Evolutionary conservation across 1,140 invertebrate species (phyloP), one percentile per base, ranked within the genome.

Genomic region (Heliconius eleuchia): DNA sequence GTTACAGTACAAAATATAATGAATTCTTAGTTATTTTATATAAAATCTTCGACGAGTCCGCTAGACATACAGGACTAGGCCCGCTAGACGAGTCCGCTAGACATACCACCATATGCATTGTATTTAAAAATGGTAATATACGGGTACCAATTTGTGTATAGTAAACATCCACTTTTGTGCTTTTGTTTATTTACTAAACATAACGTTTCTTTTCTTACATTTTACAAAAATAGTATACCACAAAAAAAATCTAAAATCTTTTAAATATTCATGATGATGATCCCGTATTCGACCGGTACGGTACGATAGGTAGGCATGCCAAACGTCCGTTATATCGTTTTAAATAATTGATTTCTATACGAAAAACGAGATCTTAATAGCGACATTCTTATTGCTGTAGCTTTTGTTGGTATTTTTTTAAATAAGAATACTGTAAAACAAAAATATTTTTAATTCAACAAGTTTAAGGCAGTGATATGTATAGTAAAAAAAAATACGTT

Each of bases 251-350:
- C 78, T 42, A 80, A 78, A 46, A 77, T 73, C 82, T 76, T 80
- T 82, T 74, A 80, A 85, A 84, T 81, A 85, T 85, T 85, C 83
- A 85, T 81, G 79, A 82, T 52, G 82, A 79, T 85, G 74, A 78
- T 76, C 74, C 81, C 79, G 78, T 82, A 84, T 84, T 80, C 79
- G 78, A 78, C 76, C 82, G 76, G n/a, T n/a, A n/a, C n/a, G n/a
- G n/a, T n/a, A n/a, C n/a, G n/a, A n/a, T 60, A 23, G 57, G 57
- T 60, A 60, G 57, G 57, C 84, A 71, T 72, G 76, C 39, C 71
- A 83, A 82, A 81, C 76, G 77, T 70, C 79, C 70, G 66, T 79
- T 83, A 80, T 72, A 72, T 77, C 66, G 71, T 77, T 70, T 82
- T 83, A 83, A 86, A 84, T 84, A 84, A 83, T 82, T 85, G 80